Evolutionary conservation across 1,140 invertebrate species (phyloP).

Genomic region (Brachionus koreanus): DNA sequence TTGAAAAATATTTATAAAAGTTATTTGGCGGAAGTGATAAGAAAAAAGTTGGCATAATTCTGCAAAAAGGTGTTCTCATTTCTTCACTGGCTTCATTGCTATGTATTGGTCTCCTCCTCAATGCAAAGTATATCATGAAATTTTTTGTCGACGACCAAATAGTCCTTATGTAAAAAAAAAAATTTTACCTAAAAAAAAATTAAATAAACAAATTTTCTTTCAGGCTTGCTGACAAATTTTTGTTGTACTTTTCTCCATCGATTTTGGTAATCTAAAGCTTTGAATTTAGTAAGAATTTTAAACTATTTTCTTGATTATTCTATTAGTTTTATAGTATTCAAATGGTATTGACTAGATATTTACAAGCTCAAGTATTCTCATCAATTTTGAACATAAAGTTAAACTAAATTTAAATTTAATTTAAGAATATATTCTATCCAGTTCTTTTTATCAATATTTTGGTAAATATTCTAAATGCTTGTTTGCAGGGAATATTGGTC

Average conservation of each 20-base stretch:
- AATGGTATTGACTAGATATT: neutral
- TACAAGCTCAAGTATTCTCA: conserved; percentile 37
- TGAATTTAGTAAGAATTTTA: neutral
- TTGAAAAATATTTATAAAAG: neutral
- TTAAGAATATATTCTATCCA: conserved; percentile 22
- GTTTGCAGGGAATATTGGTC: neutral
- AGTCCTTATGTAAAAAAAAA: neutral
- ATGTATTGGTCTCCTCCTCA: neutral
- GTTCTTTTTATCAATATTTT: neutral
- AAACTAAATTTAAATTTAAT: neutral
- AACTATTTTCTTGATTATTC: neutral
- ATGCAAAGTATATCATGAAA: conserved; percentile 17
- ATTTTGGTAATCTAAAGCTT: neutral
- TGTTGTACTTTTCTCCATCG: conserved; percentile 18
- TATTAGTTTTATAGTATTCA: conserved; percentile 6
- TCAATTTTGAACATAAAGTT: no score
- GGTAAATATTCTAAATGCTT: neutral
- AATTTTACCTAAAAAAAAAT: neutral
- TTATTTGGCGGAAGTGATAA: neutral
- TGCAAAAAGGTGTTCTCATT: neutral
- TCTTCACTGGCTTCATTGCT: neutral
- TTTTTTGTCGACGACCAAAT: neutral
- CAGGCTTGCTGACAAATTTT: neutral
- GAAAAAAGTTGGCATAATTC: conserved; percentile 21
- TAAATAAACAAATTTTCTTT: neutral